Base-by-base conservation (phyloP, 2,888 invertebrate genomes). In the Sussaba pulchella region DNA sequence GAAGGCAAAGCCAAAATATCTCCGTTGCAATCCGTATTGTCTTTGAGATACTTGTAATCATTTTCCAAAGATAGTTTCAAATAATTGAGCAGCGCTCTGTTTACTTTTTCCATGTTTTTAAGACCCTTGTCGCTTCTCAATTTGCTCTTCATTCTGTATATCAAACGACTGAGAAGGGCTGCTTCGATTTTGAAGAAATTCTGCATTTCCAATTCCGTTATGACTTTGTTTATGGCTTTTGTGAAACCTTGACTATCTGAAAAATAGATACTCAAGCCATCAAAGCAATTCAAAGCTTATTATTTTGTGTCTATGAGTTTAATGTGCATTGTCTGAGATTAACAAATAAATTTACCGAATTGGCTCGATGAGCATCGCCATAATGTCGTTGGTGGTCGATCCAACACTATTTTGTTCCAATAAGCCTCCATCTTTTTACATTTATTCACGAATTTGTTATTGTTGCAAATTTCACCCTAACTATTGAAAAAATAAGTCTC, bases 111-210 rank as follows among this genome's bases (percentile, higher is more conserved):
- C 81, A 94, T 93, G 82, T 92, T 92, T 83, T 93, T 93, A 54
- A 93, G 93, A 0, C 94, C 94, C 76, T 94, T 94, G 82, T 94
- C 94, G 82, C 92, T 93, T 14, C 94, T 92, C 85, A 94, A 94
- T 88, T 94, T 94, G 76, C 92, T 93, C 83, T 94, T 94, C 91
- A 93, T 94, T 84, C 94, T 93, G 84, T 95, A 95, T 26, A 94
- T 88, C 84, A 94, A 91, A 84, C 94, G 92, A 57, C 94, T 94
- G 1, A 94, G 88, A 77, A 94, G 85, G 1, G 94, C 94, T 82
- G 94, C 93, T 90, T 94, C 94, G 63, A 91, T 91, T 73, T 94
- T 93, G 5, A 94, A 87, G n/a, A 93, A 92, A 8, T 93, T 92
- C 83, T 94, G 94, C 45, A 85, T 84, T 54, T 86, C 81, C 21